These are phyloP conservation scores for Priocnemis perturbator DNA, from an alignment of 2,888 invertebrate species.

Conservation along the genomic window DNA sequence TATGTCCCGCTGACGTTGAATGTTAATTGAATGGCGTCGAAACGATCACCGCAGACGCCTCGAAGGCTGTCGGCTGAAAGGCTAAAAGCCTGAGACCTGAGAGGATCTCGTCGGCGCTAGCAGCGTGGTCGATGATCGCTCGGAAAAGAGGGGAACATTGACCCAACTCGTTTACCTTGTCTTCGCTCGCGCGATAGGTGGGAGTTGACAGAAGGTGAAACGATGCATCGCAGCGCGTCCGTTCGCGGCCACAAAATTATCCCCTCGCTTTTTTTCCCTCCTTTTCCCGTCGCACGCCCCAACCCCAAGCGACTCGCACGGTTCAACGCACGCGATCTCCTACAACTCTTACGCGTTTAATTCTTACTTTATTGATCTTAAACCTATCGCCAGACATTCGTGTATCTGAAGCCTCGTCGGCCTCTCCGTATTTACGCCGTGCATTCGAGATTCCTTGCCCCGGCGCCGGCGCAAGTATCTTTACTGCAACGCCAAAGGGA, in stretches of 20 bases:
- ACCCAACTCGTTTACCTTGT: constrained; percentile 10
- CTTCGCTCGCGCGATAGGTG: constrained; percentile 4
- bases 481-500: no score
- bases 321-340: no score
- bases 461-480: no score
- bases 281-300: no score
- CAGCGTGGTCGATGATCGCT: constrained; percentile 1
- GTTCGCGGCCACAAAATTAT: background rate
- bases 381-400: no score
- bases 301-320: no score
- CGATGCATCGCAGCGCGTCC: constrained; percentile 8
- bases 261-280: background rate
- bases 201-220: constrained; percentile 11
- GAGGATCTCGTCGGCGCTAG: background rate
- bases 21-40: no score
- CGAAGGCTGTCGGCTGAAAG: background rate
- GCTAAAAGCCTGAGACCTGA: background rate
- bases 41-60: background rate
- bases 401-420: no score
- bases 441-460: no score
- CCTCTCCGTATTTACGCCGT: no score
- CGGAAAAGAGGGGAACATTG: constrained; percentile 4
- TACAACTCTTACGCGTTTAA: no score
- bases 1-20: background rate
- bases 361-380: no score